Evolutionary conservation across 2,797 vertebrate genomes (phyloP), one percentile per base, ranked within the genome.

Genomic region (Melanotaenia maccullochi): DNA sequence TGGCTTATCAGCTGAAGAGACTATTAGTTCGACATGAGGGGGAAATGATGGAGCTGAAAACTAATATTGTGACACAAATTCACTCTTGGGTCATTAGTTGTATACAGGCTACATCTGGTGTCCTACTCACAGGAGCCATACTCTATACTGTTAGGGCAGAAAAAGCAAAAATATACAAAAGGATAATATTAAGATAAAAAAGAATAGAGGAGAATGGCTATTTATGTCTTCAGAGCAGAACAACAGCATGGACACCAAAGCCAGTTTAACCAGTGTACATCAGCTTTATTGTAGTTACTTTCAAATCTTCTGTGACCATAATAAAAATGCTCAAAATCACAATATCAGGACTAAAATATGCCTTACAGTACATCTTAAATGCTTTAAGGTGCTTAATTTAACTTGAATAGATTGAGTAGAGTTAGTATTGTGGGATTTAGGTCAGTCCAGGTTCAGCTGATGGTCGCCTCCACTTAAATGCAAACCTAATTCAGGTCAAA

Each of bases 1-100:
- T 74, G 79, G 84, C 80, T 89, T 79, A 88, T 72, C 73, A 82
- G 77, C 75, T 79, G 73, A 69, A 73, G 72, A 65, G 25, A 71
- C 38, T n/a, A 35, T 60, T 55, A 65, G 63, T 63, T 68, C 62
- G 67, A 71, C 59, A 61, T 7, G 3, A 28, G 33, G 38, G 13
- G 36, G 25, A 0, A 51, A 3, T 2, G 60, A 68, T 16, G 36
- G 42, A n/a, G 22, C 14, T 24, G 12, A 70, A 68, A 51, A 47
- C 51, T 69, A 57, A 57, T 24, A 47, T 55, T 33, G 24, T 20
- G 13, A 25, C 47, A 63, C n/a, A 32, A 25, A 62, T 35, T n/a
- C 2, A 20, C 5, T 11, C 1, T 24, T 16, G 36, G 44, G 16
- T 25, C 28, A 35, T 58, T 47, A 49, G 18, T 25, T 44, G 65